Base-by-base conservation (phyloP, 1,140 invertebrate species). In the Sarcophaga bullata region DNA sequence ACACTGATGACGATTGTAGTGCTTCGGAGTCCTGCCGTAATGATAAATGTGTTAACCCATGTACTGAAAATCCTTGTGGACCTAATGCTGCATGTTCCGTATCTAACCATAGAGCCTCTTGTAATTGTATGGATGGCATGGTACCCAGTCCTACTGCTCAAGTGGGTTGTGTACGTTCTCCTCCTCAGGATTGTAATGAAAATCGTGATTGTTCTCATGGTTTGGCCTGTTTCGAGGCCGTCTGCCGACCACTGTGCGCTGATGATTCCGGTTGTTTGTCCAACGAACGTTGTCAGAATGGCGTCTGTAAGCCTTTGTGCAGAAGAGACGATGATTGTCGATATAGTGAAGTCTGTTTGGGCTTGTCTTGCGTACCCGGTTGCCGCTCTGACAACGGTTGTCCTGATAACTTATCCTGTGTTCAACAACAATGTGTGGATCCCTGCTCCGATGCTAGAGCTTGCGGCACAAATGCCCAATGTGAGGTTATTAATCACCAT, bases 1-100 rank as follows among this genome's bases (percentile, higher is more conserved):
- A 95, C 83, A 93, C 93, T 11, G 95, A 97, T 86, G 95, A 96
- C 85, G 97, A 98, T 88, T 98, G 97, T 88, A 94, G 94, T 85
- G 93, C 93, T 8, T 95, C 94, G 62, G 95, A 97, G 89, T 93
- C 95, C 0, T 97, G 96, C 84, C 91, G 94, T 84, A 93, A 94
- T 75, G 96, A 96, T 87, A 93, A 93, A 84, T 97, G 96, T 85
- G 91, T 93, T 8, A 95, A 96, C 90, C 96, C 96, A 0, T 98
- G 97, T 85, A 86, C 91, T 25, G 92, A 92, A 11, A 94, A 92
- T 85, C 95, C 95, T 13, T 97, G 96, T 86, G 96, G 96, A 58
- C 95, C 96, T 6, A 97, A 97, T 87, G 95, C 96, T 2, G 90
- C 93, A 37, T 97, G 96, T 85, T 93, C 94, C 3, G 95, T 96